Conservation (phyloP, 1,140 invertebrate genomes). For the Leptopilina clavipes region DNA sequence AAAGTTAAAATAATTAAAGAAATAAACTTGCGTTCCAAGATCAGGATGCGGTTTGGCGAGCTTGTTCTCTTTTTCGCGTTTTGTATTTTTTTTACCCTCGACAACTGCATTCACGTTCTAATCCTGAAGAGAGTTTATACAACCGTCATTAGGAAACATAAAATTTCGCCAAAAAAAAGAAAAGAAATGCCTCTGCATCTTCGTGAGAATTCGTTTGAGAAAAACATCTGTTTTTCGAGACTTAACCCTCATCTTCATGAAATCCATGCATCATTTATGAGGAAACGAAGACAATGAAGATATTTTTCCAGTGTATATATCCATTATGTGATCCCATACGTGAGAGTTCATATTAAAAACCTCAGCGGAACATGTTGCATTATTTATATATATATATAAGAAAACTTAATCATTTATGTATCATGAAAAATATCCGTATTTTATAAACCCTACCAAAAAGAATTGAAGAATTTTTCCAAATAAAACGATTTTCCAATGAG, state of each 20-base stretch:
- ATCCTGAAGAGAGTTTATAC: slow-evolving; percentile 28
- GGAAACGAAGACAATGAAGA: slow-evolving; percentile 7
- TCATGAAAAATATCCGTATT: no score
- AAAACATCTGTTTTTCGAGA: slow-evolving; percentile 2
- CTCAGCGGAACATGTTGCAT: not conserved
- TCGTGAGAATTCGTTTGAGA: slow-evolving; percentile 22
- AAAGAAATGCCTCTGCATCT: not conserved
- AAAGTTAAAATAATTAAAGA: not conserved
- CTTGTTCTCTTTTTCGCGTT: slow-evolving; percentile 26
- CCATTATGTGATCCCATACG: not conserved
- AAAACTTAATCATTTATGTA: no score
- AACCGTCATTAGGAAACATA: slow-evolving; percentile 33
- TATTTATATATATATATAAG: not conserved
- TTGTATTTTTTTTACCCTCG: not conserved
- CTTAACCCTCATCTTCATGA: not conserved
- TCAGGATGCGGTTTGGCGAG: slow-evolving; percentile 31
- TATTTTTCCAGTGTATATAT: not conserved
- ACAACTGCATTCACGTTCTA: slow-evolving; percentile 21
- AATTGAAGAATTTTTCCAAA: no score
- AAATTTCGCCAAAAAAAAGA: not conserved
- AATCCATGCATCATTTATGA: slow-evolving; percentile 19
- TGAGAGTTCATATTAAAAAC: not conserved
- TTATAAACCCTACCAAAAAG: no score
- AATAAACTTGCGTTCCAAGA: not conserved
- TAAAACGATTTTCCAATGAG: no score